These are phyloP conservation scores for Vulpes ferrilata DNA, from an alignment of 2,113 vertebrate species.

Conservation along the genomic window DNA sequence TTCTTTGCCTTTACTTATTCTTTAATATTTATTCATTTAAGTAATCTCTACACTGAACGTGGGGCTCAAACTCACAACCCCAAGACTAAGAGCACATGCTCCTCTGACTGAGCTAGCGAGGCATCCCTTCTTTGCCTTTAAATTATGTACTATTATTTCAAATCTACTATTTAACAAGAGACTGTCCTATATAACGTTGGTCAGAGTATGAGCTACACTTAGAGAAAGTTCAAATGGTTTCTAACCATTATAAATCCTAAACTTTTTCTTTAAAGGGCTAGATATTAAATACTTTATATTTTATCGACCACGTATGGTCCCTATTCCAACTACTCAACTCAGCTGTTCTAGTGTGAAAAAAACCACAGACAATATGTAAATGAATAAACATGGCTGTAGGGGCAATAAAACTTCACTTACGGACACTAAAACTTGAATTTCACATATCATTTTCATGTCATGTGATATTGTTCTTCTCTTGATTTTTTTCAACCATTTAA, in stretches of 20 bases:
- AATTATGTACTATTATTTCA: not conserved
- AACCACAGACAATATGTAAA: not conserved
- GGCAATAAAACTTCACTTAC: not conserved
- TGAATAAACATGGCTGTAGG: not conserved
- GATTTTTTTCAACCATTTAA: not conserved
- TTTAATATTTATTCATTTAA: not conserved
- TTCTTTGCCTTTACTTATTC: not conserved
- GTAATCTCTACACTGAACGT: not conserved
- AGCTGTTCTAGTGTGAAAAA: not conserved
- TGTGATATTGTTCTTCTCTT: not conserved
- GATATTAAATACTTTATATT: not conserved
- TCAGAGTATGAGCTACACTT: not conserved
- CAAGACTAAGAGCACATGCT: not conserved
- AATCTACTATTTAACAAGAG: constrained; percentile 3
- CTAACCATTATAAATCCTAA: not conserved
- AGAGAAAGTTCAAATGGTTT: not conserved
- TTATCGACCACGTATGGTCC: not conserved
- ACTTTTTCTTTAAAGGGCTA: not conserved
- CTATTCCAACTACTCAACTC: not conserved
- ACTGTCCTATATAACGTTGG: not conserved
- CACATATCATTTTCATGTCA: not conserved
- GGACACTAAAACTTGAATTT: not conserved
- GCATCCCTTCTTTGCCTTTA: not conserved
- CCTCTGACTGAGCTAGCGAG: not conserved
- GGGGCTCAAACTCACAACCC: not conserved